Percentiles rank a stretch among this genome's conserved stretches.
Conservation (phyloP, 2,113 vertebrate genomes). For the Halichoerus grypus region DNA sequence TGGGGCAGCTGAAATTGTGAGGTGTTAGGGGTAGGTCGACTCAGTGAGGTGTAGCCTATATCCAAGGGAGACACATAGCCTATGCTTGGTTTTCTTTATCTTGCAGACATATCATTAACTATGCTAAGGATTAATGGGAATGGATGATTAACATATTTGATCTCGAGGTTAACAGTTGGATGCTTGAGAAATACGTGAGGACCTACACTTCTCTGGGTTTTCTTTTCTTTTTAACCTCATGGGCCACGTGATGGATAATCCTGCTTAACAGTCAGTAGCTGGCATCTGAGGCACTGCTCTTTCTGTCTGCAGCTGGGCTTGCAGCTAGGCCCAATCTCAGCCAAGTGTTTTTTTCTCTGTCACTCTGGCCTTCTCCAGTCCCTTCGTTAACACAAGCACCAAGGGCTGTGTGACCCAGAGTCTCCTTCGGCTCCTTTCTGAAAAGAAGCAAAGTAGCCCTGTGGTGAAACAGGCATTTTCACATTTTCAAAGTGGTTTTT, state of each 20-base stretch:
- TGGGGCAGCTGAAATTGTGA: not conserved
- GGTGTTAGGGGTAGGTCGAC: not conserved
- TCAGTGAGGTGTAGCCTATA: rapidly evolving
- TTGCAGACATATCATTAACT: not conserved
- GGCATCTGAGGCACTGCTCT: not conserved
- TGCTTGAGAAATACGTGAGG: not conserved
- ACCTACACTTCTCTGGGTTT: not conserved
- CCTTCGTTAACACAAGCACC: not conserved
- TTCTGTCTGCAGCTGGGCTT: not conserved
- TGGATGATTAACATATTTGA: not conserved
- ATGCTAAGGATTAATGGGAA: not conserved
- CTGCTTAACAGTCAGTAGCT: not conserved
- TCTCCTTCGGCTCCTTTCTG: not conserved
- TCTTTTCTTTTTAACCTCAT: not conserved
- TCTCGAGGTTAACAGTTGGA: not conserved
- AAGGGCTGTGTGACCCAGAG: not conserved
- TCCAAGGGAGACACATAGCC: rapidly evolving
- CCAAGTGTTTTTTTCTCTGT: not conserved
- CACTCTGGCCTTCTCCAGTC: not conserved
- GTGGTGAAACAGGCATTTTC: not conserved
- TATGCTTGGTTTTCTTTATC: not conserved
- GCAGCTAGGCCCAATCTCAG: not conserved
- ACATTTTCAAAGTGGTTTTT: slow-evolving; percentile 11
- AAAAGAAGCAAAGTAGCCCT: not conserved
- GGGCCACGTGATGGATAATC: not conserved